Conservation (phyloP, 2,113 vertebrate species). For the Myanophis thanlyinensis region DNA sequence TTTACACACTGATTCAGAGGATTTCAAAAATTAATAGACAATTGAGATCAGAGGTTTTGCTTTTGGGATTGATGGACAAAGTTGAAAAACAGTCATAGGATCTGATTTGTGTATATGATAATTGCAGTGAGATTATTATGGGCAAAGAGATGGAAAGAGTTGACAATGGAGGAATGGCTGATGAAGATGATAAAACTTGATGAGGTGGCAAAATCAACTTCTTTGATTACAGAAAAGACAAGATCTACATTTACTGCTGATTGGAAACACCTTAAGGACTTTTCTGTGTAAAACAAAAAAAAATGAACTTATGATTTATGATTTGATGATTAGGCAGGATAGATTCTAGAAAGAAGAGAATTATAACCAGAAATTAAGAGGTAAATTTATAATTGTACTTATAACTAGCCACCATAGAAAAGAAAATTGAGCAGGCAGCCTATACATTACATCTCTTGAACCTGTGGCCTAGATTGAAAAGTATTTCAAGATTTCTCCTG, state of each 20-base stretch:
- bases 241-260: neutral
- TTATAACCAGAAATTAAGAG: neutral
- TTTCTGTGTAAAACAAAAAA: neutral
- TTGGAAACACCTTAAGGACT: neutral
- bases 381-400: neutral
- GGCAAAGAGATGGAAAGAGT: neutral
- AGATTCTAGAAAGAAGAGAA: neutral
- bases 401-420: neutral
- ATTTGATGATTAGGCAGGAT: neutral
- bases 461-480: neutral
- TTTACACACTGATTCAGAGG: neutral
- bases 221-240: neutral
- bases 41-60: neutral
- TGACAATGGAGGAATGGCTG: neutral
- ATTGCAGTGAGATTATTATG: neutral
- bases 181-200: neutral
- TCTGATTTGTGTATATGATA: neutral
- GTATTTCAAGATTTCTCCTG: neutral
- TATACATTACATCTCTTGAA: neutral
- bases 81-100: neutral
- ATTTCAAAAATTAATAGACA: neutral
- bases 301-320: neutral
- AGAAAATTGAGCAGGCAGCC: neutral
- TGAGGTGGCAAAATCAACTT: neutral
- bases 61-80: neutral